Conservation (phyloP, 1,140 invertebrate genomes). For the Brevipalpus yothersi region DNA sequence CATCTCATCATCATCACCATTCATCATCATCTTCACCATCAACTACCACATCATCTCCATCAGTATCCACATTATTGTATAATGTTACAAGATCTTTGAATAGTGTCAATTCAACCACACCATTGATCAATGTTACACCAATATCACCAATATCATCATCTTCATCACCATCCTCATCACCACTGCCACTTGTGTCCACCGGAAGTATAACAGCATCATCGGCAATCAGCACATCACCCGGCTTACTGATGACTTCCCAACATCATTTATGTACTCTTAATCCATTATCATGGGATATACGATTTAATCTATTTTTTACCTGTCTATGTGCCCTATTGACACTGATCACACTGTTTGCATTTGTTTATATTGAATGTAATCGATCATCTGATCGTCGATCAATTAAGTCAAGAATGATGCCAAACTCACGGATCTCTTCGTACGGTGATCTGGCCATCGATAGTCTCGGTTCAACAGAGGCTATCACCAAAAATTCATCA, state of each 20-base stretch:
- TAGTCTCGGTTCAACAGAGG: background rate
- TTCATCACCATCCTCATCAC: background rate
- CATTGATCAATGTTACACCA: no score
- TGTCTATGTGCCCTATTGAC: conserved; percentile 23
- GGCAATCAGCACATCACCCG: conserved; percentile 9
- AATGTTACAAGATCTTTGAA: no score
- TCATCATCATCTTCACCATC: background rate
- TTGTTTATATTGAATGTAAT: conserved; percentile 13
- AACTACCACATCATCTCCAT: background rate
- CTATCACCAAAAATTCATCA: conserved; percentile 9
- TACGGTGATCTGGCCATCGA: conserved; percentile 6
- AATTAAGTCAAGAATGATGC: conserved; percentile 13
- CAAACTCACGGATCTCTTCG: conserved; percentile 12
- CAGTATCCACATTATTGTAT: no score
- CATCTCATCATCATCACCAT: background rate
- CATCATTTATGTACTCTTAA: conserved; percentile 19
- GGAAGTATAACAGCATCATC: background rate
- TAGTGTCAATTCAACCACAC: no score
- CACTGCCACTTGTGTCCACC: conserved; percentile 14
- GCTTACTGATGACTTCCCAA: background rate
- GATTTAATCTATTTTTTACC: conserved; percentile 26
- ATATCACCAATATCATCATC: background rate
- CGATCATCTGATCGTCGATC: conserved; percentile 9
- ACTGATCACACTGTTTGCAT: conserved; percentile 17
- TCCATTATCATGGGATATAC: conserved; percentile 22